Evolutionary conservation across 2,113 vertebrate genomes (phyloP), one percentile per base, ranked within the genome.

Genomic region (Perca schrenkii): DNA sequence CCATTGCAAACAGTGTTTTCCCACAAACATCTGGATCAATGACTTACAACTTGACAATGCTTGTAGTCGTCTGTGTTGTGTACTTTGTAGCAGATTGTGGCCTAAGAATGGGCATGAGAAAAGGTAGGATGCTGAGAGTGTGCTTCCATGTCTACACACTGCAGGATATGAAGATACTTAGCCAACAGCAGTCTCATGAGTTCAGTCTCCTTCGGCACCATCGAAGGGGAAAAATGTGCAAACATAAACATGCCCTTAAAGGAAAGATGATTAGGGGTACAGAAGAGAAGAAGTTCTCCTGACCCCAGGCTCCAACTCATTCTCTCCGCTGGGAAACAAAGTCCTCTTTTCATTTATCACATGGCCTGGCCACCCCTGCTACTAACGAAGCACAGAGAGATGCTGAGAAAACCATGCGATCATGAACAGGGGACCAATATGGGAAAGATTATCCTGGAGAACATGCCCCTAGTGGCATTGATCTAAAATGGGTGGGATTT

Each of bases 231-330:
- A 86, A 87, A 86, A 89, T 91, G 87, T 86, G 76, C 86, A 88
- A 89, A 91, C 84, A 88, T 93, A 94, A 94, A 93, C 92, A 94
- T 85, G 79, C 72, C 84, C 87, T 70, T 86, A 90, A 90, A 89
- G 83, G 74, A 91, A 88, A 86, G 85, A 88, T 92, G 88, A 92
- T 85, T 75, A 77, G 77, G 78, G 87, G 86, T 75, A 91, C 88
- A 83, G 85, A 83, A n/a, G 67, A 85, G 85, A 79, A 87, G 67
- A 83, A 69, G 73, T 70, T 85, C 76, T 88, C 58, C 83, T 86
- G 86, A 91, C 90, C 89, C 81, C 8, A 69, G 47, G 47, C 83
- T 87, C 90, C 90, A 86, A 86, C 80, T 88, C 75, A 88, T 47
- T 78, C 67, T 43, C 80, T 91, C 92, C 88, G 25, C 91, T 92